Evolutionary conservation across 2,113 vertebrate genomes (phyloP), one percentile per base, ranked within the genome.

Genomic region (Hypanus sabinus): DNA sequence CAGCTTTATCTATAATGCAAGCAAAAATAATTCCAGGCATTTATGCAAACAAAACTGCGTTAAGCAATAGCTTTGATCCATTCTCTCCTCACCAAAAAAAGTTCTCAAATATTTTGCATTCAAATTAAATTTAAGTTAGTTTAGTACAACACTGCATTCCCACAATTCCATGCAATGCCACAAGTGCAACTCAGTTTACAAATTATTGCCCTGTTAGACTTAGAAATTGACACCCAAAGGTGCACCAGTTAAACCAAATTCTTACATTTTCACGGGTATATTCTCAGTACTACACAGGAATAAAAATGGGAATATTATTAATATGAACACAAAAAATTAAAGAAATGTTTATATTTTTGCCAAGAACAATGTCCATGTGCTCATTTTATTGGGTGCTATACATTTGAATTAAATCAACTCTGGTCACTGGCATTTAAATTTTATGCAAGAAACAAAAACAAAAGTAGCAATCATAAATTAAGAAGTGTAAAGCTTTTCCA

Each of bases 221-320:
- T 73, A 93, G 20, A 93, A 93, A 38, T 38, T 93, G 71, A 93
- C 71, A 33, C 90, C 83, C 36, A 33, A 93, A 93, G 36, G 36
- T 93, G 36, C 70, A 55, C 65, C 91, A 75, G 38, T 93, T 94
- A 95, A 96, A 96, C 96, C 95, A 93, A 92, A 94, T 93, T 96
- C 97, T 98, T 98, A 98, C 95, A 55, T 98, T 98, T 99, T 98
- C 97, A 98, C 97, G 95, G 97, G 96, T 95, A 98, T 96, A 97
- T 96, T 98, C 96, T 98, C 94, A 94, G 97, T 96, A 96, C 97
- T 98, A 98, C 94, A 97, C 94, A 97, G 97, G 95, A 97, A 97
- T 96, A 97, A 97, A 96, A 96, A 95, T 94, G 94, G 95, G 94
- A 96, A 94, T 90, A 94, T 96, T 95, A 96, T 94, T 95, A 94